phyloP scores from a whole-genome alignment of 2,888 invertebrate genomes.

The Magallana nippona region DNA sequence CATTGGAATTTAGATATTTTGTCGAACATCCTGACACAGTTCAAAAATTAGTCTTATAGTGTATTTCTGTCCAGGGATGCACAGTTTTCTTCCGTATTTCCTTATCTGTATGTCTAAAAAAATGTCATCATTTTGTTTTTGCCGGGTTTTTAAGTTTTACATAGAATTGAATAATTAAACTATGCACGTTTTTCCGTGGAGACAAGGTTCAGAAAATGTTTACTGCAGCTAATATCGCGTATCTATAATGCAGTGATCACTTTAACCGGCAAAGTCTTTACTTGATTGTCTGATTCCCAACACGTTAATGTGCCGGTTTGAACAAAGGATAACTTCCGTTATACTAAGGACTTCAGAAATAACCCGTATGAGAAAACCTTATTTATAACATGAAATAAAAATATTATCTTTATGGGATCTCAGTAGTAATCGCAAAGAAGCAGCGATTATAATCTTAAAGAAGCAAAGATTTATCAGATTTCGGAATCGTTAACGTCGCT shows the following conservation, averaged over 20 bases:
- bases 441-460: constrained; percentile 20
- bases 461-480: constrained; percentile 38
- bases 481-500: constrained; percentile 39
- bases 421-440: constrained; percentile 14
- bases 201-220: neutral
- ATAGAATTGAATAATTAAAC: neutral
- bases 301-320: neutral
- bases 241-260: neutral
- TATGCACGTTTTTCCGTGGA: neutral
- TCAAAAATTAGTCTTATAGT: neutral
- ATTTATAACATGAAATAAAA: constrained; percentile 27
- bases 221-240: neutral
- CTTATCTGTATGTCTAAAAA: neutral
- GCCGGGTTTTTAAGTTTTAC: neutral
- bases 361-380: constrained; percentile 16
- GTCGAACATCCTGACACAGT: no score
- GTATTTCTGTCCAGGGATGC: neutral
- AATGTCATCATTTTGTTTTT: no score
- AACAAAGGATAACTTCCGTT: neutral
- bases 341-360: neutral
- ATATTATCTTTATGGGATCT: constrained; percentile 31
- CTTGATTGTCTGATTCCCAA: no score
- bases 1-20: no score
- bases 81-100: constrained; percentile 2
- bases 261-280: no score